A percentile compares a stretch with the other conserved stretches of the same genome.
Conservation (phyloP, 1,140 invertebrate species). For the Geopemphigus sp. region DNA sequence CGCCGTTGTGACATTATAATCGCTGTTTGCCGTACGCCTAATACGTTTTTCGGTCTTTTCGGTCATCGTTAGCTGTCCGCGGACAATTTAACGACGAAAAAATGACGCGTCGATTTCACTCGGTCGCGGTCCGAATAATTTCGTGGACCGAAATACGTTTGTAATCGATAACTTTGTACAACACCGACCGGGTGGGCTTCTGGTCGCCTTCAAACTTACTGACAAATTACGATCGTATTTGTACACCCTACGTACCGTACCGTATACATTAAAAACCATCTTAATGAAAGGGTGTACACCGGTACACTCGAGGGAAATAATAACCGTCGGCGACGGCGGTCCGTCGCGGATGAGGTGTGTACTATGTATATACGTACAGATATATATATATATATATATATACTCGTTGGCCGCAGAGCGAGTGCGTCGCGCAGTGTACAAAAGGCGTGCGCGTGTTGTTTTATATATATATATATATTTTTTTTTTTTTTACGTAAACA, state of each 20-base stretch:
- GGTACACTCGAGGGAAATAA: constrained; percentile 17
- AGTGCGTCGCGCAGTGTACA: neutral
- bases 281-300: constrained; percentile 23
- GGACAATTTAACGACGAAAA: too few relatives aligned
- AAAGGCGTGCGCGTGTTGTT: constrained; percentile 10
- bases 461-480: neutral
- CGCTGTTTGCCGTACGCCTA: too few relatives aligned
- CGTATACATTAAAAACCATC: neutral
- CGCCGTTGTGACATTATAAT: too few relatives aligned
- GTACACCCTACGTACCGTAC: neutral
- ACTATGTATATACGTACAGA: neutral
- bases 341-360: neutral
- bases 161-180: too few relatives aligned
- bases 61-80: too few relatives aligned
- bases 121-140: too few relatives aligned
- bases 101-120: too few relatives aligned
- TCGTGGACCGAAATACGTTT: neutral
- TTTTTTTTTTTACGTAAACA: constrained; percentile 24
- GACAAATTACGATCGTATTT: neutral
- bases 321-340: neutral
- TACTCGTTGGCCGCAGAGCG: neutral
- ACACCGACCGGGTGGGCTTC: neutral
- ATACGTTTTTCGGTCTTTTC: too few relatives aligned
- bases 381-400: neutral
- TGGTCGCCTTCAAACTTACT: neutral